Base-by-base conservation (phyloP, 2,113 vertebrate genomes). In the Triplophysa dalaica region DNA sequence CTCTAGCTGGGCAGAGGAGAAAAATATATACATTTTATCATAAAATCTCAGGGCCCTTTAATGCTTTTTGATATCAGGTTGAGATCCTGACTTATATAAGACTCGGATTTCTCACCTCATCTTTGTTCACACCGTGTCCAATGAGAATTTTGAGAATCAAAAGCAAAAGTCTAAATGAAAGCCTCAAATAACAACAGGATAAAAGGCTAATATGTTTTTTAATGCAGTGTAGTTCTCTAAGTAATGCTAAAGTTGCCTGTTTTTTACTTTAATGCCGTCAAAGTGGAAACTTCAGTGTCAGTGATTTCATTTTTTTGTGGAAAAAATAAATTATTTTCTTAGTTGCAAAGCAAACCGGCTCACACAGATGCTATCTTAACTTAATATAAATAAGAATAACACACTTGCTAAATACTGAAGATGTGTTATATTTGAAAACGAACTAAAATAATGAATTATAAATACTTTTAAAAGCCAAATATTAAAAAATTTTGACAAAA, bases 81-180 rank as follows among this genome's bases (percentile, higher is more conserved):
- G 52, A 90, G 85, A 88, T 90, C 88, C 85, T 83, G 86, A 81
- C 85, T 88, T 91, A 38, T 87, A 80, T 72, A 73, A 70, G 83
- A 86, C 75, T 78, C 58, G 14, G 79, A 87, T 80, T 87, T 77
- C 85, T 84, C 87, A 88, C 83, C 62, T 67, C 33, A 16, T 24
- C 24, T 78, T 61, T 54, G 33, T 78, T 58, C 48, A 16, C 26
- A 33, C 17, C 45, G 64, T 33, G 54, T 56, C 26, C 33, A 60
- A 13, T 45, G 29, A 75, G 41, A 21, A 24, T 24, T 24, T 24
- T 24, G 24, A 48, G 14, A 63, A 48, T 75, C 38, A 22, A 50
- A 63, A 50, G 52, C 48, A 61, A 78, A 70, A 21, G 22, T 33
- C 21, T 43, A 45, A 45, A 60, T 61, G 41, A 45, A 61, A 69